These are phyloP conservation scores for Leptodactylus fuscus DNA, from an alignment of 2,113 vertebrate species.

Conservation along the genomic window DNA sequence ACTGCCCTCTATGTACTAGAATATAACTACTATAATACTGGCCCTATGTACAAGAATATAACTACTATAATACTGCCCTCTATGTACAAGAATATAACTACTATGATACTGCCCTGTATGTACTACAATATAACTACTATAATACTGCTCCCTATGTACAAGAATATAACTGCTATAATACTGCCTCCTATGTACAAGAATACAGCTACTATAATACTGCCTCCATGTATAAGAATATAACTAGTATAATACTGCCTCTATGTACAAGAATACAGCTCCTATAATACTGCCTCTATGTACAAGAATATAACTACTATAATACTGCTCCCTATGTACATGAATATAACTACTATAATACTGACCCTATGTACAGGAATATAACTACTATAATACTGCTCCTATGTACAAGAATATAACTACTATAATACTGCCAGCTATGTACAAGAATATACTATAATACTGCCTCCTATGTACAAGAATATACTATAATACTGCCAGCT, in stretches of 20 bases:
- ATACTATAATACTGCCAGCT: background rate
- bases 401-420: background rate
- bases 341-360: background rate
- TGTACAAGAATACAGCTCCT: background rate
- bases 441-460: background rate
- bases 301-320: constrained; percentile 6
- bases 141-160: background rate
- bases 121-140: constrained; percentile 5
- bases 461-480: too few species aligned
- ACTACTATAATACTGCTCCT: background rate
- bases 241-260: too few species aligned
- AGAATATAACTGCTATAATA: background rate
- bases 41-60: background rate
- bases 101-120: too few species aligned
- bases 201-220: background rate
- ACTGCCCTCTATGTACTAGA: background rate
- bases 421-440: background rate
- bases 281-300: background rate
- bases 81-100: too few species aligned
- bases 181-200: background rate
- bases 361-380: too few species aligned
- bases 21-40: background rate
- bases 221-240: too few species aligned
- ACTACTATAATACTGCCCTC: background rate
- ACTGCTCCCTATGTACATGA: background rate